Evolutionary conservation across 2,888 invertebrate genomes (phyloP).

Genomic region (Nephrotoma appendiculata): DNA sequence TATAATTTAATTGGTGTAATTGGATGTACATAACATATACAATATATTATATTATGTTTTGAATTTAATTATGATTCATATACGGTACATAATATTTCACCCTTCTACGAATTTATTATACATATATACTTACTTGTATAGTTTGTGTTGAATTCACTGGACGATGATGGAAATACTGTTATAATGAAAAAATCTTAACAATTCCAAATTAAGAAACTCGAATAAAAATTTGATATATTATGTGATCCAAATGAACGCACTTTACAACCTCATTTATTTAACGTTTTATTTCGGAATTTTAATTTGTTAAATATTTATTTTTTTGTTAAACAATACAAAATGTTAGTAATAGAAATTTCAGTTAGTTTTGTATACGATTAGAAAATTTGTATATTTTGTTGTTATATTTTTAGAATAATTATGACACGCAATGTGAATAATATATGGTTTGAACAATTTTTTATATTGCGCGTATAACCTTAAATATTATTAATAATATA

Average conservation of each 20-base stretch:
- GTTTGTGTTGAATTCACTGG: not conserved
- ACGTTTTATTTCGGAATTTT: not conserved
- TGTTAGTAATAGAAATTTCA: not conserved
- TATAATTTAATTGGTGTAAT: not conserved
- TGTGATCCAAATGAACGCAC: not conserved
- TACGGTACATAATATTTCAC: not conserved
- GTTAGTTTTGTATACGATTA: not conserved
- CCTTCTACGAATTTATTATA: not conserved
- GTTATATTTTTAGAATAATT: not conserved
- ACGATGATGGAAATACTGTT: not conserved
- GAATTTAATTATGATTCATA: not conserved
- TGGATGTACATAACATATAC: not conserved
- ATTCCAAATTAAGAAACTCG: not conserved
- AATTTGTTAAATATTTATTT: not conserved
- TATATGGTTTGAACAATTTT: not conserved
- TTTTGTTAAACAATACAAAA: not conserved
- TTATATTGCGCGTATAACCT: not conserved
- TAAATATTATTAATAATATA: not conserved
- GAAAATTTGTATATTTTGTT: not conserved
- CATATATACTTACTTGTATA: not conserved
- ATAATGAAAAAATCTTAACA: not conserved
- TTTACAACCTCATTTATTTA: not conserved
- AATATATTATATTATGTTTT: not conserved
- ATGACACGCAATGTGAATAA: not conserved
- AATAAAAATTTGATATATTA: not conserved